Evolutionary conservation across 2,113 vertebrate genomes (phyloP).

Genomic region (Nanorana parkeri): DNA sequence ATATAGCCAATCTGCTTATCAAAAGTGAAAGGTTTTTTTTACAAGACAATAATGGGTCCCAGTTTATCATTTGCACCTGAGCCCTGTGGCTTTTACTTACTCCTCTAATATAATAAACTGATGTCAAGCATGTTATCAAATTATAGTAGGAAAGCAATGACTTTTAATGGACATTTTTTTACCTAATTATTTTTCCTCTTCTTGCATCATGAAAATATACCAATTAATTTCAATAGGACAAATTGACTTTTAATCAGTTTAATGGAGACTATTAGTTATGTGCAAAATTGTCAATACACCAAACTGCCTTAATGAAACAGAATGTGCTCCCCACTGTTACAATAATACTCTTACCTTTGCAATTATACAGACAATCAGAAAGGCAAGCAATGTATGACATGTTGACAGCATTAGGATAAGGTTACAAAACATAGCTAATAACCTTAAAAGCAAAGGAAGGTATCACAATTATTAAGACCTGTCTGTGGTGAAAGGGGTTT

Average conservation of each 20-base stretch:
- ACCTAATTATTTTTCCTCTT: constrained; percentile 46
- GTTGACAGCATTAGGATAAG: neutral
- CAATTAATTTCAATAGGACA: constrained; percentile 51
- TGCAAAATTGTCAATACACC: constrained; percentile 40
- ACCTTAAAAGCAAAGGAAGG: too few species aligned
- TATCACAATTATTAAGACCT: too few species aligned
- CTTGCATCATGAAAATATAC: constrained; percentile 40
- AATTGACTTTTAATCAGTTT: constrained; percentile 52
- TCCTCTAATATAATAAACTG: constrained; percentile 34
- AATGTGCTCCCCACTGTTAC: constrained; percentile 41
- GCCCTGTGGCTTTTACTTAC: too few species aligned
- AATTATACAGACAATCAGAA: constrained; percentile 16
- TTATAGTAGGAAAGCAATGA: neutral
- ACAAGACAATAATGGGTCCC: too few species aligned
- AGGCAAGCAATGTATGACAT: neutral
- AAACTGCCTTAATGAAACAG: constrained; percentile 37
- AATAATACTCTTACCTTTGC: constrained; percentile 29
- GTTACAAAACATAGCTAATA: neutral
- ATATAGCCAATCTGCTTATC: too few species aligned
- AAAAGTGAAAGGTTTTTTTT: too few species aligned
- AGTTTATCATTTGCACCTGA: too few species aligned
- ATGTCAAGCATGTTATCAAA: constrained; percentile 28
- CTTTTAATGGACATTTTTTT: constrained; percentile 48
- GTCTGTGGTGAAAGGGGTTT: too few species aligned
- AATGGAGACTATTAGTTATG: constrained; percentile 27